Evolutionary conservation across 1,140 invertebrate genomes (phyloP).

Genomic region (Drosophila albomicans): DNA sequence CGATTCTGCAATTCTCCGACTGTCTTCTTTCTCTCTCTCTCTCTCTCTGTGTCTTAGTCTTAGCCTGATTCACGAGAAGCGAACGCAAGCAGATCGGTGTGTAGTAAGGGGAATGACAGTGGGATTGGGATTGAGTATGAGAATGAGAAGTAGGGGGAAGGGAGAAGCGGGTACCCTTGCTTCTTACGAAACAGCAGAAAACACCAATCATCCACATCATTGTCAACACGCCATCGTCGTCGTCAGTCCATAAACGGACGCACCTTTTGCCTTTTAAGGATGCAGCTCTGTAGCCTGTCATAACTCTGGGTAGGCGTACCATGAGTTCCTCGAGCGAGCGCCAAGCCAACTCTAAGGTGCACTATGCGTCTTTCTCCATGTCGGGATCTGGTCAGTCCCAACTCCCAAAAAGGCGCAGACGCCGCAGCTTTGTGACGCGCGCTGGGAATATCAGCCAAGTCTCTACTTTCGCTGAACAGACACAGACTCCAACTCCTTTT

Average conservation of each 20-base stretch:
- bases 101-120: not conserved
- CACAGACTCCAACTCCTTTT: not conserved
- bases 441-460: conserved; percentile 71
- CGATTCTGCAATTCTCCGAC: no score
- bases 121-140: conserved; percentile 17
- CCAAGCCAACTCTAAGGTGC: conserved; percentile 41
- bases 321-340: conserved; percentile 38
- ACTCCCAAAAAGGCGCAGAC: conserved; percentile 75
- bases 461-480: conserved; percentile 64
- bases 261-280: conserved; percentile 68
- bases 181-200: conserved; percentile 73
- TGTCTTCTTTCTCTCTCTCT: not conserved
- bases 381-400: conserved; percentile 32
- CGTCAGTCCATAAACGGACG: conserved; percentile 77
- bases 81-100: conserved; percentile 5
- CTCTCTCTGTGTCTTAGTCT: conserved; percentile 1
- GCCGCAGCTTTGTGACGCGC: conserved; percentile 79
- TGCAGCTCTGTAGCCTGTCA: conserved; percentile 65
- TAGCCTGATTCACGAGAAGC: conserved; percentile 35
- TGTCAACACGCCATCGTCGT: conserved; percentile 73
- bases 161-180: conserved; percentile 43
- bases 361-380: conserved; percentile 53
- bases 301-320: conserved; percentile 74
- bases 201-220: conserved; percentile 80
- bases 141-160: conserved; percentile 39